phyloP scores from a whole-genome alignment of 1,140 invertebrate species.

The Bombus consobrinus region DNA sequence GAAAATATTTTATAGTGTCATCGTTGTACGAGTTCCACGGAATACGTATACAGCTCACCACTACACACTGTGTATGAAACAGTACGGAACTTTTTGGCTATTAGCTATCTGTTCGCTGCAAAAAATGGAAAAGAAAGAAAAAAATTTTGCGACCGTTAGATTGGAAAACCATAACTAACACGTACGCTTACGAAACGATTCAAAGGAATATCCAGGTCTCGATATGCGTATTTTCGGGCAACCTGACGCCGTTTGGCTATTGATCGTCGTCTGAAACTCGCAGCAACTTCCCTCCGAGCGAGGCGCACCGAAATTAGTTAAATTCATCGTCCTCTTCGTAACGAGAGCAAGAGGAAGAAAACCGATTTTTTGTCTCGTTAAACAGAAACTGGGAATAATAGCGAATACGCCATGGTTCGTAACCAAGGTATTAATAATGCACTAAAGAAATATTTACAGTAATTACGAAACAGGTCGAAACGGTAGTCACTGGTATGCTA shows the following conservation, averaged over 20 bases:
- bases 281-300: slow-evolving; percentile 9
- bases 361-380: not conserved
- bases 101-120: too few species aligned
- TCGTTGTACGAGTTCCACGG: not conserved
- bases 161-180: not conserved
- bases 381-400: not conserved
- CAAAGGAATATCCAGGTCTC: slow-evolving; percentile 31
- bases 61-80: not conserved
- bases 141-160: not conserved
- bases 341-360: not conserved
- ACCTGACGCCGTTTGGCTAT: slow-evolving; percentile 59
- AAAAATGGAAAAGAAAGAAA: not conserved
- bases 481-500: too few species aligned
- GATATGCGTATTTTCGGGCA: slow-evolving; percentile 40
- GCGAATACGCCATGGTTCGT: too few species aligned
- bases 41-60: too few species aligned
- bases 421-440: too few species aligned
- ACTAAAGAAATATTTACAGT: too few species aligned
- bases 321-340: not conserved
- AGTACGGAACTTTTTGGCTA: not conserved
- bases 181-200: not conserved
- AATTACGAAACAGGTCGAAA: too few species aligned
- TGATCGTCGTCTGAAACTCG: slow-evolving; percentile 51
- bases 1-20: not conserved
- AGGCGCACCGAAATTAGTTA: slow-evolving; percentile 33